Conservation (phyloP, 2,797 vertebrate genomes). For the Neopelma chrysocephalum region DNA sequence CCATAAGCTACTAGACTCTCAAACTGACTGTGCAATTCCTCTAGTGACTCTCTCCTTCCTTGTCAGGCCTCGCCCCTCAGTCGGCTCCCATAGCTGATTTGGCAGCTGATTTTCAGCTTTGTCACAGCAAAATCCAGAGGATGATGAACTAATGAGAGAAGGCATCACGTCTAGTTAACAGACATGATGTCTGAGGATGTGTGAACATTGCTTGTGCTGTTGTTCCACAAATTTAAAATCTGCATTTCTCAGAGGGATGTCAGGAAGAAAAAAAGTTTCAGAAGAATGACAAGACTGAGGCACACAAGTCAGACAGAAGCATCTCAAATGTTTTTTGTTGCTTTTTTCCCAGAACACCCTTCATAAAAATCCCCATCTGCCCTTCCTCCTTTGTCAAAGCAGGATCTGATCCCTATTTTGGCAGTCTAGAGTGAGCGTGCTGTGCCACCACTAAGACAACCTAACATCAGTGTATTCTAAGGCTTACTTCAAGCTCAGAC, state of each 20-base stretch:
- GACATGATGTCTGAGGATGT: not conserved
- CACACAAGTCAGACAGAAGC: not conserved
- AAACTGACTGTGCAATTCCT: not conserved
- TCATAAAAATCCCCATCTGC: not conserved
- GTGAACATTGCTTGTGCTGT: not conserved
- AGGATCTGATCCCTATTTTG: not conserved
- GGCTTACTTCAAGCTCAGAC: not conserved
- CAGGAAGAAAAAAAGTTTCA: not conserved
- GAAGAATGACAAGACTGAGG: not conserved
- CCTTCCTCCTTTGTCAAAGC: not conserved
- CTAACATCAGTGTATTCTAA: not conserved
- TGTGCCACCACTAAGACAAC: not conserved
- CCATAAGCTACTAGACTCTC: not conserved
- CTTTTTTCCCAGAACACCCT: not conserved
- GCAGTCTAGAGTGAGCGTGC: not conserved
- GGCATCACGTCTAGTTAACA: not conserved
- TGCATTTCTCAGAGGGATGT: not conserved
- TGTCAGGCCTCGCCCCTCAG: accelerated
- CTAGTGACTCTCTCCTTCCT: not conserved
- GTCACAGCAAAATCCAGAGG: not conserved
- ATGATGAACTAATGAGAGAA: not conserved
- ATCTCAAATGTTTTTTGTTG: not conserved
- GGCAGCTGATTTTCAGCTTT: not conserved
- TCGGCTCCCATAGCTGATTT: not conserved
- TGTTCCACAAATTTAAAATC: not conserved